Base-by-base conservation (phyloP, 2,888 invertebrate species). In the Lasioglossum pauxillum region DNA sequence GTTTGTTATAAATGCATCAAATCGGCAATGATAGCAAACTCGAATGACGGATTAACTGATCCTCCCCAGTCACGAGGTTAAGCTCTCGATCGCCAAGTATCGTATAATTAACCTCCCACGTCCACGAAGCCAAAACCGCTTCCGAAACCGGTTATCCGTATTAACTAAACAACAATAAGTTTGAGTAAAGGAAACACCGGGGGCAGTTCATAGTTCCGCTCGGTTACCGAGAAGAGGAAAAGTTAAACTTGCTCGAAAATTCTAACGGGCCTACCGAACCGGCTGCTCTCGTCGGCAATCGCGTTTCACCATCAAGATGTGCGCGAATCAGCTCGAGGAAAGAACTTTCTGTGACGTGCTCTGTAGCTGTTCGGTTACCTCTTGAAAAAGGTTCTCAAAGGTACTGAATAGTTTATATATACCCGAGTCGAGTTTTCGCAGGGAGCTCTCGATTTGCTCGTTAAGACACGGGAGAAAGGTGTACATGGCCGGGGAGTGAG, bases 361-460 rank as follows among this genome's bases (percentile, higher is more conserved):
- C 38, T 71, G 69, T 27, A 5, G 12, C 2, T 38, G 85, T 60
- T 75, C 64, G 78, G 71, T 46, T 72, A 35, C 46, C 80, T 49
- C 49, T 35, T 46, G 38, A n/a, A 73, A 67, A 16, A 23, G 67
- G 75, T 73, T 49, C 81, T 79, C 86, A 86, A 78, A 85, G 86
- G 75, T 77, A 60, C 31, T 85, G 82, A 85, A 86, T 82, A 72
- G 75, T 81, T 78, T 78, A 81, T 81, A 53, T 46, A 78, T 78
- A 57, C 85, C 27, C 19, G 64, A 64, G 27, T 35, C 57, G 78
- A 81, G 85, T 79, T 85, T 74, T 78, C 69, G 35, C 49, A 41
- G 38, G 69, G 7, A 27, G 31, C 60, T 80, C 79, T 76, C 86
- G 78, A 85, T 86, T 85, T 79, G 69, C 78, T 76, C 64, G 79